Evolutionary conservation across 92 coral and sea anemone genomes (phyloP).

Genomic region (Bergia puertoricense): DNA sequence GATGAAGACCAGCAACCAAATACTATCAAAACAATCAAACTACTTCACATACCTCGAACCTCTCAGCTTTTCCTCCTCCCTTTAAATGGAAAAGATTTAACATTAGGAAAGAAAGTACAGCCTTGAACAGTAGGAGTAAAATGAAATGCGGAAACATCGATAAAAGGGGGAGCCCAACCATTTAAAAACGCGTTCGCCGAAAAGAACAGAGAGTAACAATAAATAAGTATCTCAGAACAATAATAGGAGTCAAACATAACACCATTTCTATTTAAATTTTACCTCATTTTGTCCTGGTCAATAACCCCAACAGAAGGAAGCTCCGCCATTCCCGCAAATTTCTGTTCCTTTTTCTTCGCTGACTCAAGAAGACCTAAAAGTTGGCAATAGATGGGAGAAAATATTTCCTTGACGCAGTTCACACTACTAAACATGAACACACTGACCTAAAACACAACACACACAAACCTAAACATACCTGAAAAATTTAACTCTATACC

Average conservation of each 20-base stretch:
- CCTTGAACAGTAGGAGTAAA: neutral
- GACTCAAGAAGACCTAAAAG: slow-evolving; percentile 76
- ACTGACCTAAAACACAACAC: neutral
- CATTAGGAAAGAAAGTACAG: neutral
- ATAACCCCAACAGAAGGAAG: slow-evolving; percentile 93
- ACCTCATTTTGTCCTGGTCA: slow-evolving; percentile 99
- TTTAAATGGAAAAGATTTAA: slow-evolving; percentile 1
- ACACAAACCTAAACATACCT: neutral
- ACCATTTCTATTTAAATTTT: neutral
- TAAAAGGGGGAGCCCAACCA: too few species aligned
- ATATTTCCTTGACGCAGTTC: neutral
- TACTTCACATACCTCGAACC: slow-evolving; percentile 28
- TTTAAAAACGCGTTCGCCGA: too few species aligned
- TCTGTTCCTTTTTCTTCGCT: slow-evolving; percentile 53
- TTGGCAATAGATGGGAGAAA: neutral
- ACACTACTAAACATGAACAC: neutral
- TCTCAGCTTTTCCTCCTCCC: slow-evolving; percentile 38
- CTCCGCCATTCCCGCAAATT: slow-evolving; percentile 75
- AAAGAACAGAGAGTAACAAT: too few species aligned
- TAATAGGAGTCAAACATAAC: too few species aligned
- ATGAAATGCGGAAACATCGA: too few species aligned
- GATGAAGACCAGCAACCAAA: neutral
- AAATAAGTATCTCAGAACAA: too few species aligned
- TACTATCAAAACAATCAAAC: neutral
- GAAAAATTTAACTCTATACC: too few species aligned